Evolutionary conservation across 2,888 invertebrate genomes (phyloP), one percentile per base, ranked within the genome.

Genomic region (Ochlodes sylvanus): DNA sequence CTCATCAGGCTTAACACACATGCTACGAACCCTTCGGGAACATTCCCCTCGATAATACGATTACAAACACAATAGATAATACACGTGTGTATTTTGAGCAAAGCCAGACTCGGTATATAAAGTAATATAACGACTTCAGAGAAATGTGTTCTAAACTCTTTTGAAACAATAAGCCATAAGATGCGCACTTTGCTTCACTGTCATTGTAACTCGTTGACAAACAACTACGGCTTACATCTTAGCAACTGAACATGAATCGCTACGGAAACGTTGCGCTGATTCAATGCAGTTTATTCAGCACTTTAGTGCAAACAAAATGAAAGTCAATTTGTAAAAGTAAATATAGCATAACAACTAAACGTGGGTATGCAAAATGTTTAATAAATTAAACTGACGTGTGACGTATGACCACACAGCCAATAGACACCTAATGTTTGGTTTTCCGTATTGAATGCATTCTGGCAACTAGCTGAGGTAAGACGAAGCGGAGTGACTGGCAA

Each of bases 161-260:
- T n/a, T 34, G 12, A 21, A 57, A 12, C 52, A 56, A 69, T 57
- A 50, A 68, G 44, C 57, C 38, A 34, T 27, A 44, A 60, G 70
- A 76, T 75, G 74, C 74, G 71, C 63, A 69, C 65, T 71, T 71
- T 76, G 71, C 73, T 76, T 75, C 74, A 75, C 76, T 77, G 79
- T 79, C 79, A 84, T 85, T 78, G 81, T 83, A 81, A 82, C 81
- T 84, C 82, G 82, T 78, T 85, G 79, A 57, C 21, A 62, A 78
- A 78, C 87, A 87, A 80, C 86, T 88, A 86, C 62, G 81, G 69
- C 77, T 66, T 58, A 42, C 38, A 19, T 50, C 64, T 50, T 41
- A 50, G 42, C 64, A 19, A 10, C 12, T 38, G 10, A 17, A 47
- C 44, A 47, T 7, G 10, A 9, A 14, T 17, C 50, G 12, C 12